These are phyloP conservation scores for Rattus rattus DNA, from an alignment of 2,113 vertebrate species.

Conservation along the genomic window DNA sequence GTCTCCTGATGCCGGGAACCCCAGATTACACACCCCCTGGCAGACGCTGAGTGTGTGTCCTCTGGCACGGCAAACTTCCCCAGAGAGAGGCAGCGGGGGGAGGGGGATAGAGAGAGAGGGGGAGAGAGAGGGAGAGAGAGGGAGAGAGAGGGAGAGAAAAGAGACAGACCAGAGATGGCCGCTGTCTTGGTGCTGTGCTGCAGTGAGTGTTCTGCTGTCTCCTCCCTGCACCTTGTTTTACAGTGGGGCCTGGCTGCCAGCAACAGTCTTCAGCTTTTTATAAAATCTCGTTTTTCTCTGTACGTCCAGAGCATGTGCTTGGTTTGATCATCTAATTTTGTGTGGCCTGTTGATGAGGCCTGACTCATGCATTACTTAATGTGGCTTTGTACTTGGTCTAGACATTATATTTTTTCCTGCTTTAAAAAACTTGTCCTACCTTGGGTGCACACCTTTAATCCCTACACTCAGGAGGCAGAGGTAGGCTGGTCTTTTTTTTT, in stretches of 20 bases:
- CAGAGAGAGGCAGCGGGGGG: too few species aligned
- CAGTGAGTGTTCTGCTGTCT: not conserved
- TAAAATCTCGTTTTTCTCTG: not conserved
- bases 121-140: too few species aligned
- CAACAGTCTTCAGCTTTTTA: not conserved
- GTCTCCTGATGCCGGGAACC: not conserved
- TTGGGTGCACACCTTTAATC: too few species aligned
- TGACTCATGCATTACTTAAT: slow-evolving; percentile 12
- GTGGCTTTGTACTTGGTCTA: not conserved
- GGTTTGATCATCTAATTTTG: slow-evolving; percentile 45
- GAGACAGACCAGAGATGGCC: not conserved
- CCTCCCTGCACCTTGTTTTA: not conserved
- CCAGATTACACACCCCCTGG: not conserved
- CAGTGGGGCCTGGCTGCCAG: not conserved
- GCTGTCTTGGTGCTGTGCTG: not conserved
- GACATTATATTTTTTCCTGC: not conserved
- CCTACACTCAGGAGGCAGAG: too few species aligned
- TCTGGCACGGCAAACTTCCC: not conserved
- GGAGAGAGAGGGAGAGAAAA: too few species aligned
- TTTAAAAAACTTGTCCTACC: slow-evolving; percentile 14
- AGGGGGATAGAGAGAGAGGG: too few species aligned
- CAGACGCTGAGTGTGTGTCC: slow-evolving; percentile 6
- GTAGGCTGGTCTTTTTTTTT: too few species aligned
- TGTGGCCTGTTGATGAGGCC: slow-evolving; percentile 9
- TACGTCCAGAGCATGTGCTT: not conserved